These are phyloP conservation scores for Physella acuta DNA, from an alignment of 1,140 invertebrate genomes.

Conservation along the genomic window DNA sequence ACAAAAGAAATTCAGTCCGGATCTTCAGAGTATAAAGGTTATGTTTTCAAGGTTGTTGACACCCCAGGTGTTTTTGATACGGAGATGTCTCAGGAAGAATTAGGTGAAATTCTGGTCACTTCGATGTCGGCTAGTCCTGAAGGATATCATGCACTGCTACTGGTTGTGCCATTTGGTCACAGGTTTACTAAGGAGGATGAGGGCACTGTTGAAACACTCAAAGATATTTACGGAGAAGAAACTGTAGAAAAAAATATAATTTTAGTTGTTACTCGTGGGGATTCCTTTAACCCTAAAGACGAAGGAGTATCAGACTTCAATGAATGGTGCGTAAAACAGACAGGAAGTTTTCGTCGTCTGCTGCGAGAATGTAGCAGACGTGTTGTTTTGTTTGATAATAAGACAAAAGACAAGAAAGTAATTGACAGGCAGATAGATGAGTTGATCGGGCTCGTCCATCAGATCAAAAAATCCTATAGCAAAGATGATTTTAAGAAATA, in stretches of 20 bases:
- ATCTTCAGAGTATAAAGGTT: background rate
- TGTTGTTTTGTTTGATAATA: background rate
- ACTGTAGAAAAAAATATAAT: slow-evolving; percentile 4
- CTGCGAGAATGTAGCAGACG: background rate
- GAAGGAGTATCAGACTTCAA: background rate
- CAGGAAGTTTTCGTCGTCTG: background rate
- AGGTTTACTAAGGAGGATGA: background rate
- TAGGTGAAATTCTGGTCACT: background rate
- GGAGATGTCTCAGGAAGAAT: background rate
- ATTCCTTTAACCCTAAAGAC: slow-evolving; percentile 5
- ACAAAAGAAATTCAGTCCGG: background rate
- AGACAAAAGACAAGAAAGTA: background rate
- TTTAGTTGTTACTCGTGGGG: slow-evolving; percentile 8
- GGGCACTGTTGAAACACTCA: background rate
- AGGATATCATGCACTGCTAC: background rate
- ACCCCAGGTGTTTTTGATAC: background rate
- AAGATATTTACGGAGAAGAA: slow-evolving; percentile 3
- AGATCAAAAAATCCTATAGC: background rate
- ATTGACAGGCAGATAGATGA: background rate
- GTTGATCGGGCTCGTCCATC: background rate
- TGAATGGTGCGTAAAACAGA: background rate
- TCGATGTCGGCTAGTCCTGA: background rate
- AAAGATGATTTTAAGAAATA: too few species aligned
- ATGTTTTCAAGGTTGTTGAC: background rate
- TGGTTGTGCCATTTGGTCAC: background rate